These are phyloP conservation scores for Habropoda laboriosa DNA, from an alignment of 1,140 invertebrate species.

Conservation along the genomic window DNA sequence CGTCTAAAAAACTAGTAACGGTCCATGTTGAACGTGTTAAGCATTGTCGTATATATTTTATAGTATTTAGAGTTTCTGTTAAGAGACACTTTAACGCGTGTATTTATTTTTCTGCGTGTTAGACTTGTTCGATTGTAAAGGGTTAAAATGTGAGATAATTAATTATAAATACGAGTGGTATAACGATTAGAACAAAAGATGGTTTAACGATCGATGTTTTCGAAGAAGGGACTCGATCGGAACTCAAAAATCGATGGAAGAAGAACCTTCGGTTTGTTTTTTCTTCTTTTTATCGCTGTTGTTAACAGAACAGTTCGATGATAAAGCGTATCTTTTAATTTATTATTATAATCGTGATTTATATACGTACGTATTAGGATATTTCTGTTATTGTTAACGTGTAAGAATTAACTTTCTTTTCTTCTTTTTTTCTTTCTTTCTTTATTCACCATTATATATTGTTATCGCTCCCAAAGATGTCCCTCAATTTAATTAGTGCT, in stretches of 20 bases:
- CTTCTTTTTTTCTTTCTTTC: slow-evolving; percentile 40
- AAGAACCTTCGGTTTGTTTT: slow-evolving; percentile 27
- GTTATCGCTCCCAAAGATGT: slow-evolving; percentile 49
- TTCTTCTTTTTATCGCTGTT: slow-evolving; percentile 32
- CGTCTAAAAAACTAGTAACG: too few species aligned
- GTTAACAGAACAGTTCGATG: slow-evolving; percentile 58
- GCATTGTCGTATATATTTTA: neutral
- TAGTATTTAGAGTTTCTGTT: neutral
- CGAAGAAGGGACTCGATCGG: neutral
- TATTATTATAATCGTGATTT: slow-evolving; percentile 51
- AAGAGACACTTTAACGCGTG: neutral
- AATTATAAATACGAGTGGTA: neutral
- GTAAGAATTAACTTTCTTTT: slow-evolving; percentile 52
- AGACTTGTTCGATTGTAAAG: slow-evolving; percentile 13
- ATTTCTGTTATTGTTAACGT: slow-evolving; percentile 66
- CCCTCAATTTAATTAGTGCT: slow-evolving; percentile 15
- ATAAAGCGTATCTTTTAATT: slow-evolving; percentile 56
- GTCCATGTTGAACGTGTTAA: too few species aligned
- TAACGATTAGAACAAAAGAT: neutral
- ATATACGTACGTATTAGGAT: slow-evolving; percentile 32
- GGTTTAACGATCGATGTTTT: neutral
- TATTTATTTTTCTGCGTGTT: slow-evolving; percentile 8
- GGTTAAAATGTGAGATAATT: slow-evolving; percentile 24
- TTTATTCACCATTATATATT: too few species aligned
- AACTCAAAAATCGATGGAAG: neutral